Conservation (phyloP, 2,797 vertebrate genomes). For the Parauchenoglanis punctatus region DNA sequence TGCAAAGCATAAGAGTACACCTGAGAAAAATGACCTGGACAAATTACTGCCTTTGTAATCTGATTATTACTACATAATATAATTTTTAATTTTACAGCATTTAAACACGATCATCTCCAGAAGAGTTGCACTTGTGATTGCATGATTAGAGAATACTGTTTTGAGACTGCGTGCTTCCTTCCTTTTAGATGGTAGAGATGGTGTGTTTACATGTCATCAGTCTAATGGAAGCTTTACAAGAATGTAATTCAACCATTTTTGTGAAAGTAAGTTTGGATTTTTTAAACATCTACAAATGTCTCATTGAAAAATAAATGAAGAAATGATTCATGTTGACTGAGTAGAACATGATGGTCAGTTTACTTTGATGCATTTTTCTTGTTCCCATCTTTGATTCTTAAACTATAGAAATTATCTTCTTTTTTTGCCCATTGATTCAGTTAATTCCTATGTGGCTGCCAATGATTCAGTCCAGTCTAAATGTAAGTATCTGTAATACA, state of each 20-base stretch:
- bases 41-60: slow-evolving; percentile 7
- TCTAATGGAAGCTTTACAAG: slow-evolving; percentile 97
- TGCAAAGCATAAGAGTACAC: neutral
- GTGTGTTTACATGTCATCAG: slow-evolving; percentile 98
- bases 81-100: neutral
- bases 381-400: neutral
- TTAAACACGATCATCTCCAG: neutral
- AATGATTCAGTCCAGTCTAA: slow-evolving; percentile 98
- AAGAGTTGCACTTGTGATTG: slow-evolving; percentile 2
- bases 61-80: neutral
- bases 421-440: slow-evolving; percentile 66
- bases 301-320: neutral
- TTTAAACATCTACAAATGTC: neutral
- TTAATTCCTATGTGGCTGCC: slow-evolving; percentile 99
- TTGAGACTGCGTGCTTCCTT: slow-evolving; percentile 8
- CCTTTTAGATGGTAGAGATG: slow-evolving; percentile 95
- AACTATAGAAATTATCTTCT: neutral
- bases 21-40: neutral
- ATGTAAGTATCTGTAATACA: slow-evolving; percentile 75
- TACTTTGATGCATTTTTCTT: neutral
- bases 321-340: slow-evolving; percentile 11
- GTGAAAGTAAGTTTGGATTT: slow-evolving; percentile 85
- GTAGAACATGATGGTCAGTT: neutral
- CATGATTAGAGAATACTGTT: slow-evolving; percentile 17
- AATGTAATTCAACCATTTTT: slow-evolving; percentile 98